These are phyloP conservation scores for Microctonus hyperodae DNA, from an alignment of 2,888 invertebrate genomes.

Conservation along the genomic window DNA sequence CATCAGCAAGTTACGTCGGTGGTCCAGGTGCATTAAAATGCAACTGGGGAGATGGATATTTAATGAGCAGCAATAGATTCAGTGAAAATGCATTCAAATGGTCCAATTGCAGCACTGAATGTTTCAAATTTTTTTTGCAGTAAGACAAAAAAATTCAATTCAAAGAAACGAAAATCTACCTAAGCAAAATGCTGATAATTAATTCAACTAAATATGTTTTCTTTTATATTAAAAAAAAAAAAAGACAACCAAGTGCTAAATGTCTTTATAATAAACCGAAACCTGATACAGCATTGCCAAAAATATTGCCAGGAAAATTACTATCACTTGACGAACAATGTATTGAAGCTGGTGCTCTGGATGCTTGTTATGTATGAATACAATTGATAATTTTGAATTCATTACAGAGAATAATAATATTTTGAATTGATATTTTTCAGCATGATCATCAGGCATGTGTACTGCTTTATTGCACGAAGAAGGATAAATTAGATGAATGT, in stretches of 20 bases:
- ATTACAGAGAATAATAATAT: no score
- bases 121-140: conserved; percentile 34
- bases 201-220: no score
- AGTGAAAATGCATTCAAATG: conserved; percentile 32
- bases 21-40: conserved; percentile 33
- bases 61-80: conserved; percentile 36
- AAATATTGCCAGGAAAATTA: conserved; percentile 34
- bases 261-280: conserved; percentile 34
- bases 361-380: conserved; percentile 32
- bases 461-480: conserved; percentile 31
- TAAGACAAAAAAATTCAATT: conserved; percentile 19
- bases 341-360: conserved; percentile 24
- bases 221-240: no score
- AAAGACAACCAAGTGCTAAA: conserved; percentile 28
- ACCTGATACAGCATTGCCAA: conserved; percentile 13
- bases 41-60: conserved; percentile 36
- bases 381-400: not conserved
- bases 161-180: no score
- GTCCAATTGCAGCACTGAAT: conserved; percentile 33
- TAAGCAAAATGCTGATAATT: no score
- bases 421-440: no score
- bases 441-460: conserved; percentile 32
- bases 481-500: conserved; percentile 25
- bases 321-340: conserved; percentile 36
- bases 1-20: conserved; percentile 32